Conservation (phyloP, 2,888 invertebrate species). For the Phaonia tiefii region DNA sequence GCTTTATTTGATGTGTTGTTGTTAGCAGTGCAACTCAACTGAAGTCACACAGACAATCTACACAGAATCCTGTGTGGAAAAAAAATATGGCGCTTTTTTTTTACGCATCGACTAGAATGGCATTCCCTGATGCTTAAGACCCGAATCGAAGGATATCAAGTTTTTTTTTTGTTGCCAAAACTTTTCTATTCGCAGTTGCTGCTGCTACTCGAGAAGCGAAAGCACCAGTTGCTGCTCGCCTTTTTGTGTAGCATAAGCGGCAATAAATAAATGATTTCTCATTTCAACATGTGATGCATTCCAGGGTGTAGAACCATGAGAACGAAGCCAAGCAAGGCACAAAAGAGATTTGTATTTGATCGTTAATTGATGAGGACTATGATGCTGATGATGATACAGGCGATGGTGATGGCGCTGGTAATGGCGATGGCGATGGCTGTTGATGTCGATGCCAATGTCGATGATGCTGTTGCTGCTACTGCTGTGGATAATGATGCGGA, state of each 20-base stretch:
- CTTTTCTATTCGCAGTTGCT: background rate
- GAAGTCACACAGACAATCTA: background rate
- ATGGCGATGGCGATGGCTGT: background rate
- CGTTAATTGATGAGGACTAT: constrained; percentile 53
- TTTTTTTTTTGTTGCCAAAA: constrained; percentile 9
- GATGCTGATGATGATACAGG: constrained; percentile 17
- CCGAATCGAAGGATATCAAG: background rate
- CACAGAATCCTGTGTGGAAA: background rate
- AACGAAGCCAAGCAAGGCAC: background rate
- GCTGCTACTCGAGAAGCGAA: background rate
- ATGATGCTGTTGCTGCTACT: constrained; percentile 19
- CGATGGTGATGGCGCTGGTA: constrained; percentile 10
- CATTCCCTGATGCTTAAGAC: constrained; percentile 16
- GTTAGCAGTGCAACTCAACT: constrained; percentile 17
- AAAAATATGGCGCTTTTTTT: constrained; percentile 14
- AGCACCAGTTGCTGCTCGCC: constrained; percentile 55
- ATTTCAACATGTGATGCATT: constrained; percentile 32
- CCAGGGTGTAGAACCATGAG: background rate
- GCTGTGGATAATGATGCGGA: constrained; percentile 11
- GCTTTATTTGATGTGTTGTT: constrained; percentile 39
- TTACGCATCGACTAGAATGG: background rate
- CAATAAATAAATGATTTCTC: constrained; percentile 42
- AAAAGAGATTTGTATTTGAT: constrained; percentile 41
- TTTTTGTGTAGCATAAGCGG: constrained; percentile 29
- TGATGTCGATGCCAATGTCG: constrained; percentile 2